Percentiles rank a stretch among this genome's conserved stretches.
These are phyloP conservation scores for Synergus umbraculus DNA, from an alignment of 2,888 invertebrate species.

Conservation along the genomic window DNA sequence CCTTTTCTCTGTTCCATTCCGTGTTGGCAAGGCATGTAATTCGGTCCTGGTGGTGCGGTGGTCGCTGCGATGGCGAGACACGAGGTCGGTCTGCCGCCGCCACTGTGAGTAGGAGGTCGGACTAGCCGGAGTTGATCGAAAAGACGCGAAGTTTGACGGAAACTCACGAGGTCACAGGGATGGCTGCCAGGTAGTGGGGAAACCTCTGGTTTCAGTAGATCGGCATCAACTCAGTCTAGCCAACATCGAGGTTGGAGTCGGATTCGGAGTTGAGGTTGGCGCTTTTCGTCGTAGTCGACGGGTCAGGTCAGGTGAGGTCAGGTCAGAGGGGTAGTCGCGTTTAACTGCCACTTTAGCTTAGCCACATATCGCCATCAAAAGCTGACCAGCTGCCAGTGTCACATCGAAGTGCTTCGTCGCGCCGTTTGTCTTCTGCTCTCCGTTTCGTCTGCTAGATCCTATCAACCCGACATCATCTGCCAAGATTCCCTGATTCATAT, in stretches of 20 bases:
- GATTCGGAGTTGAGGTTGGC: constrained; percentile 63
- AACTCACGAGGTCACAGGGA: constrained; percentile 56
- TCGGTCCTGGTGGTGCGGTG: constrained; percentile 26
- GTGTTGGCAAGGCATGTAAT: constrained; percentile 33
- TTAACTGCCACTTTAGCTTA: constrained; percentile 55
- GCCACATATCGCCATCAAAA: constrained; percentile 46
- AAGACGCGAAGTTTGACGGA: constrained; percentile 53
- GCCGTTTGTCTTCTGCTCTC: constrained; percentile 36
- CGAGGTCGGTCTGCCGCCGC: constrained; percentile 36
- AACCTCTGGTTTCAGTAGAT: constrained; percentile 57
- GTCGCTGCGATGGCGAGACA: constrained; percentile 20
- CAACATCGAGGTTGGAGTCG: constrained; percentile 72
- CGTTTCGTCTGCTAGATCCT: constrained; percentile 34
- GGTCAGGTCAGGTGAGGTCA: constrained; percentile 50
- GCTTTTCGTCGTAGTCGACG: constrained; percentile 46
- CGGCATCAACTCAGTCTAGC: constrained; percentile 70
- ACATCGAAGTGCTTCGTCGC: constrained; percentile 49
- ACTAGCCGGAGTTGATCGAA: constrained; percentile 56
- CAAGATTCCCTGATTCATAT: neutral
- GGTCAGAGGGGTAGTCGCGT: constrained; percentile 56
- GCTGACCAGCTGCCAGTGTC: constrained; percentile 44
- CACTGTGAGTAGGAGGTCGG: constrained; percentile 52
- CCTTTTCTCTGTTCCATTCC: constrained; percentile 35
- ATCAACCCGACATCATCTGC: neutral
- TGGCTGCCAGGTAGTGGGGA: constrained; percentile 57